These are phyloP conservation scores for Dilophus febrilis DNA, from an alignment of 2,888 invertebrate genomes.

Conservation along the genomic window DNA sequence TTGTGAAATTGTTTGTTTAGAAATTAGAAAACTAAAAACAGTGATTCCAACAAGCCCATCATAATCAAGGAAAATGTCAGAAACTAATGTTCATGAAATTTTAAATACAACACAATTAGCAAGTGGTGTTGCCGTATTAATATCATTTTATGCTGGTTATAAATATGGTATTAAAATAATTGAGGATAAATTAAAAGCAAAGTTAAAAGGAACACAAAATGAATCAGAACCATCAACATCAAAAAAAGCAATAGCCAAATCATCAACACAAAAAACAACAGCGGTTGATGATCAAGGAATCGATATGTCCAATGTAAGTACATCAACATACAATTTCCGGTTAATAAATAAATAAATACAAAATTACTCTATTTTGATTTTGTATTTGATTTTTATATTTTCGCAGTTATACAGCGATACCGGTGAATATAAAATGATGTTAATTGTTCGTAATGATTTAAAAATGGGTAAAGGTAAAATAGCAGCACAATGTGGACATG, in stretches of 20 bases:
- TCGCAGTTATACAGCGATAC: conserved; percentile 17
- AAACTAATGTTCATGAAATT: conserved; percentile 17
- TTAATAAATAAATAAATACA: no score
- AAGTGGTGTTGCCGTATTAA: conserved; percentile 27
- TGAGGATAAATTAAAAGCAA: neutral
- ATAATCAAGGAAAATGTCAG: no score
- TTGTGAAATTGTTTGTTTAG: no score
- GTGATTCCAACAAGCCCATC: neutral
- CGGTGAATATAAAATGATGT: conserved; percentile 59
- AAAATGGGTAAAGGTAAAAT: conserved; percentile 94
- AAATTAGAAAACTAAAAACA: no score
- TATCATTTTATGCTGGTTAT: conserved; percentile 30
- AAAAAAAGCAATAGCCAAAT: neutral
- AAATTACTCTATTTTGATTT: no score
- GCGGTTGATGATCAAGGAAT: no score
- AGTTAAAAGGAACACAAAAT: neutral
- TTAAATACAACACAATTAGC: conserved; percentile 26
- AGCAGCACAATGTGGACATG: conserved; percentile 88
- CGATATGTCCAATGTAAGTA: no score
- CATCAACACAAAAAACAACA: neutral
- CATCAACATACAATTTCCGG: no score
- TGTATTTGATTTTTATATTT: neutral
- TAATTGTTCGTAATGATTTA: conserved; percentile 75
- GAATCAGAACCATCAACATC: neutral
- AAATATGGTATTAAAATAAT: conserved; percentile 20